phyloP scores from a whole-genome alignment of 2,888 invertebrate species.

The Mythimna albipuncta region DNA sequence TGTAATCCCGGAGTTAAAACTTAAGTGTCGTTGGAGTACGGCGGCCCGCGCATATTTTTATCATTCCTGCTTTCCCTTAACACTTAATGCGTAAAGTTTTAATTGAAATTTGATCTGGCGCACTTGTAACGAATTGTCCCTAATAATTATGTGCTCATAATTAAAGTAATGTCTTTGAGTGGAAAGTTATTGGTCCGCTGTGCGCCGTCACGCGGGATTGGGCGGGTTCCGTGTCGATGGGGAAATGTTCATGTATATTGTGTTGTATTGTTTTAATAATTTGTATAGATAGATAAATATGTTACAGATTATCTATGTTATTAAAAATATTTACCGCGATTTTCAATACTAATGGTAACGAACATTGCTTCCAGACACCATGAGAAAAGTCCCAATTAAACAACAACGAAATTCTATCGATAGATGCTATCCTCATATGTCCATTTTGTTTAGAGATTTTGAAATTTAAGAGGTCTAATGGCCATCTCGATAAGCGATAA shows the following conservation, averaged over 20 bases:
- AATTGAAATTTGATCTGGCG: constrained; percentile 86
- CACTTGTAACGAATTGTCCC: constrained; percentile 65
- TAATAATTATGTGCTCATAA: constrained; percentile 59
- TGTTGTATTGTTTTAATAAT: constrained; percentile 13
- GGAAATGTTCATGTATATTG: constrained; percentile 5
- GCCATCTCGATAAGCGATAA: background rate
- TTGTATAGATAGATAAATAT: background rate
- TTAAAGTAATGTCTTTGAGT: constrained; percentile 59
- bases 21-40: constrained; percentile 62
- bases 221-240: constrained; percentile 2
- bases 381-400: background rate
- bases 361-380: background rate
- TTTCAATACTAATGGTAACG: background rate
- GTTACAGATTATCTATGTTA: background rate
- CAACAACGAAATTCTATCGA: background rate
- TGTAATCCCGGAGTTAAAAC: constrained; percentile 62
- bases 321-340: background rate
- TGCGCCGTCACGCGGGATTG: constrained; percentile 23
- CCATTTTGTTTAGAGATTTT: constrained; percentile 11
- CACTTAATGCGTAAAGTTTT: constrained; percentile 84
- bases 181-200: constrained; percentile 54
- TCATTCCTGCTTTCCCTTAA: constrained; percentile 70
- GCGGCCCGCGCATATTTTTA: constrained; percentile 83
- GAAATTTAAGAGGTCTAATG: background rate
- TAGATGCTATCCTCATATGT: background rate